Base-by-base conservation (phyloP, 1,140 invertebrate genomes). In the Schlechtendalia chinensis region DNA sequence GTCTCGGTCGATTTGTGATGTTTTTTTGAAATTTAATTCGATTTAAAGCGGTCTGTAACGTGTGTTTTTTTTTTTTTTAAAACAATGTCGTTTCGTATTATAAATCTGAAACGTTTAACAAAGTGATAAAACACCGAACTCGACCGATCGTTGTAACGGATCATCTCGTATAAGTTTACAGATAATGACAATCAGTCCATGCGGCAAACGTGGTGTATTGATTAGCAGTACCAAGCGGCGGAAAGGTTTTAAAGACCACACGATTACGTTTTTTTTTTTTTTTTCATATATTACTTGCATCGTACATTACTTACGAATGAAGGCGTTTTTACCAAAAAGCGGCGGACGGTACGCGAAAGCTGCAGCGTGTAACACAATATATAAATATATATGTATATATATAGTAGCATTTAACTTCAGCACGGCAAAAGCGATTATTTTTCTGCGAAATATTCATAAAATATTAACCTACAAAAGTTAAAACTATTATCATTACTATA, bases 201-300 rank as follows among this genome's bases (percentile, higher is more conserved):
- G 50, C n/a, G n/a, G n/a, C 50, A 14, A 32, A 17, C 22, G 1
- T 14, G 11, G 27, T 61, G 17, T 24, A 61, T 61, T 19, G n/a
- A 53, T 53, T 72, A 53, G 47, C 29, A 32, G 11, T 6, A 39
- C 8, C n/a, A 72, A 54, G 16, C 50, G n/a, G n/a, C n/a, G n/a
- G n/a, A 29, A 19, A 54, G 54, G 27, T 47, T 72, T 71, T n/a
- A 12, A 53, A 29, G 53, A 71, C 47, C 14, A 72, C 10, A 29
- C 69, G 6, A 71, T 11, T n/a, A 54, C 6, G 24, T n/a, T 17
- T 69, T 24, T 63, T 39, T 39, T n/a, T n/a, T n/a, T n/a, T n/a
- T n/a, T n/a, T n/a, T n/a, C n/a, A n/a, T n/a, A 67, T n/a, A 29
- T 24, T 72, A 72, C 69, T 72, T 54, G 69, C 8, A 39, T 39